phyloP scores from a whole-genome alignment of 2,113 vertebrate species.

The Cryptoleucopteryx plumbea region DNA sequence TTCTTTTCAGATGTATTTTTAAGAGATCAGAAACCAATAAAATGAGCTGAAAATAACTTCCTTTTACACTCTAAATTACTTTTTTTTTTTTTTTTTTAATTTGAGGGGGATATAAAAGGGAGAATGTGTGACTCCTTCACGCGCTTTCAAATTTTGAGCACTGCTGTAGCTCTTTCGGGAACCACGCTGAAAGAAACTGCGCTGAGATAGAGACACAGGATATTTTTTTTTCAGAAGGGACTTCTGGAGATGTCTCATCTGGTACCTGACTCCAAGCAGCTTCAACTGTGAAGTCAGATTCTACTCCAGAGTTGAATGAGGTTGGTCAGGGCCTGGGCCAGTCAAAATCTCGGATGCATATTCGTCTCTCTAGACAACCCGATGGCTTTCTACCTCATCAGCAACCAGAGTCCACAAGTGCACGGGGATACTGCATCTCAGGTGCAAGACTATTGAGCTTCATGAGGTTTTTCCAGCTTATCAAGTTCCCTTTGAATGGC shows the following conservation, averaged over 20 bases:
- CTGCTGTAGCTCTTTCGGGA: neutral
- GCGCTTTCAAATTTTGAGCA: neutral
- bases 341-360: rapidly evolving
- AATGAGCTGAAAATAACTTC: neutral
- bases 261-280: neutral
- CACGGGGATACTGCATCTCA: neutral
- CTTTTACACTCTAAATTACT: neutral
- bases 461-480: neutral
- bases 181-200: neutral
- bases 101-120: neutral
- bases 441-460: neutral
- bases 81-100: neutral
- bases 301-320: neutral
- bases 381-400: neutral
- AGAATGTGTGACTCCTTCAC: neutral
- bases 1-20: neutral
- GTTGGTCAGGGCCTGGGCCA: neutral
- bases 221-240: neutral
- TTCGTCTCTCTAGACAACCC: neutral
- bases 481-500: neutral
- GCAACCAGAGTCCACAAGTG: neutral
- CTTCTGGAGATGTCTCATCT: neutral
- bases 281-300: neutral
- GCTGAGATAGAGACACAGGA: neutral
- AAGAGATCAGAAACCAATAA: neutral